Conservation (phyloP, 2,113 vertebrate species). For the Scalopus aquaticus region DNA sequence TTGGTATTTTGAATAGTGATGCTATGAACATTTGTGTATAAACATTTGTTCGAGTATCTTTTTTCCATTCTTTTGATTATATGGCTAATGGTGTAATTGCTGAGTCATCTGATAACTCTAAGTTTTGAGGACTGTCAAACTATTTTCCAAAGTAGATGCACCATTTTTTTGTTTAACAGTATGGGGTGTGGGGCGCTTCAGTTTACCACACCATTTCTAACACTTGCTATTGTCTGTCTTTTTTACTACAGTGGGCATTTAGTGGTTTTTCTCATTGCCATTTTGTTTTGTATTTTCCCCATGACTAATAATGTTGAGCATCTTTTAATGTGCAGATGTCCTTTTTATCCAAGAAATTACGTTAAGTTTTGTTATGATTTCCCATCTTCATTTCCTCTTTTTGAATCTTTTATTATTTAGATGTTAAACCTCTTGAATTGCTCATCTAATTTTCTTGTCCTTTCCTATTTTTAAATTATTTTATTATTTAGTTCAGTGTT, state of each 20-base stretch:
- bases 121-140: neutral
- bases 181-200: neutral
- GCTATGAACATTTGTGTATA: neutral
- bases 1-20: neutral
- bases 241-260: neutral
- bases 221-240: neutral
- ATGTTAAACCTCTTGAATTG: neutral
- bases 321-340: slow-evolving; percentile 1
- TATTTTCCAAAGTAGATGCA: neutral
- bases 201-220: neutral
- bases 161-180: neutral
- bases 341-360: neutral
- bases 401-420: neutral
- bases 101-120: neutral
- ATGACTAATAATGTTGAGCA: neutral
- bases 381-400: neutral
- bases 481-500: neutral
- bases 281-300: neutral
- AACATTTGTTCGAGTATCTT: neutral
- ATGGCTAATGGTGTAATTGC: neutral
- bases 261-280: neutral
- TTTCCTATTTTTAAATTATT: neutral
- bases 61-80: neutral
- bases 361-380: neutral
- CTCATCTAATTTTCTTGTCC: neutral